Conservation (phyloP, 2,797 vertebrate species). For the Staurois parvus region DNA sequence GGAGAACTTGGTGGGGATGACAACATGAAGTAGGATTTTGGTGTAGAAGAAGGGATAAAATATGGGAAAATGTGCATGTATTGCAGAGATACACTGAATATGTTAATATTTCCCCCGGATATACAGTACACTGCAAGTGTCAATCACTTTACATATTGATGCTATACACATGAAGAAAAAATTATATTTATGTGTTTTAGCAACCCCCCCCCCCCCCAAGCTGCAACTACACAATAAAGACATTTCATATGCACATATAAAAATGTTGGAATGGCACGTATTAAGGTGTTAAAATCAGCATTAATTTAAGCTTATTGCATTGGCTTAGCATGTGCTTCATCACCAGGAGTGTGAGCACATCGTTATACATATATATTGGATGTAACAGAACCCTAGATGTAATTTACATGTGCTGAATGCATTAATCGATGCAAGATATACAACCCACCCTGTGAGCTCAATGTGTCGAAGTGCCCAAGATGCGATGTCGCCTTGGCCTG, state of each 20-base stretch:
- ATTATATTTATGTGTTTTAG: too few relatives aligned
- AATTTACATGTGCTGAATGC: constrained; percentile 67
- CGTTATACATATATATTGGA: not conserved
- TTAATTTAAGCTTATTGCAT: constrained; percentile 10
- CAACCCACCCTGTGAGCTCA: not conserved
- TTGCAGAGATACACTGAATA: too few relatives aligned
- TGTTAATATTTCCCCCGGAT: too few relatives aligned
- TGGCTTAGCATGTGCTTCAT: not conserved
- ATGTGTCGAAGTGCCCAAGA: not conserved
- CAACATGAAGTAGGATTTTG: too few relatives aligned
- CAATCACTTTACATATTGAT: too few relatives aligned
- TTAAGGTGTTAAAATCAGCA: constrained; percentile 26
- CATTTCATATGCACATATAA: constrained; percentile 8
- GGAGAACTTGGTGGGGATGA: too few relatives aligned
- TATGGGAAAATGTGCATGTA: too few relatives aligned
- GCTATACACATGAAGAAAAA: too few relatives aligned
- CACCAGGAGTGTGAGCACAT: constrained; percentile 22
- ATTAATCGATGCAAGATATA: constrained; percentile 43
- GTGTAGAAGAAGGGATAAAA: too few relatives aligned
- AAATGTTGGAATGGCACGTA: constrained; percentile 14
- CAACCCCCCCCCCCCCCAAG: not conserved
- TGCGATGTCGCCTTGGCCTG: not conserved
- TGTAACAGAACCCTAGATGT: constrained; percentile 44
- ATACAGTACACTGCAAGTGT: too few relatives aligned
- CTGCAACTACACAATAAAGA: not conserved